Conservation (phyloP, 2,797 vertebrate species). For the Pteronotus mesoamericanus region DNA sequence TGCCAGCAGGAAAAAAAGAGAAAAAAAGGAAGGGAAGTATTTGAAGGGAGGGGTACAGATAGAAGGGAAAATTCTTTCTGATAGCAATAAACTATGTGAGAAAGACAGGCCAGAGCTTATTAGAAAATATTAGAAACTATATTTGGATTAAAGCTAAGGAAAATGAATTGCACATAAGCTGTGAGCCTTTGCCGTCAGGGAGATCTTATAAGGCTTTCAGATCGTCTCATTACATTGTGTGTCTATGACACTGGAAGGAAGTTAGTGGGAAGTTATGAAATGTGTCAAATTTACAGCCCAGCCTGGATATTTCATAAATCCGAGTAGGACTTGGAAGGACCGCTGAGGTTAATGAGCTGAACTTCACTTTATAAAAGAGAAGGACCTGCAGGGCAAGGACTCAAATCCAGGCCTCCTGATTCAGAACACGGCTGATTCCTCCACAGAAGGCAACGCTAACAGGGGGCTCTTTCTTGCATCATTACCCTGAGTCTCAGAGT, state of each 20-base stretch:
- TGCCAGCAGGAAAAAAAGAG: slow-evolving; percentile 69
- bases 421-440: neutral
- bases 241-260: slow-evolving; percentile 9
- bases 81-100: slow-evolving; percentile 63
- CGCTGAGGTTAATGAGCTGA: neutral
- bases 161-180: slow-evolving; percentile 49
- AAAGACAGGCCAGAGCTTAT: slow-evolving; percentile 64
- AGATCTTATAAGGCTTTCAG: slow-evolving; percentile 35
- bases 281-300: neutral
- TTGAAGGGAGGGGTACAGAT: slow-evolving; percentile 25
- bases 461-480: neutral
- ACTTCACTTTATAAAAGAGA: slow-evolving; percentile 12
- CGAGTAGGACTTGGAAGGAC: neutral
- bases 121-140: slow-evolving; percentile 61
- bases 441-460: neutral
- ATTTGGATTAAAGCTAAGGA: slow-evolving; percentile 56
- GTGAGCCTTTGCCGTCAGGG: slow-evolving; percentile 36
- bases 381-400: neutral
- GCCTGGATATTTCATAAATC: slow-evolving; percentile 25
- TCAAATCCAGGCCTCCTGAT: neutral
- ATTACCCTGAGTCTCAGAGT: neutral
- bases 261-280: slow-evolving; percentile 23
- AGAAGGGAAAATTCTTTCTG: slow-evolving; percentile 58
- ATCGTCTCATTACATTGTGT: neutral
- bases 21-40: slow-evolving; percentile 52